A percentile compares a stretch with the other conserved stretches of the same genome.
Conservation (phyloP, 2,797 vertebrate species). For the Sylvilagus floridanus region DNA sequence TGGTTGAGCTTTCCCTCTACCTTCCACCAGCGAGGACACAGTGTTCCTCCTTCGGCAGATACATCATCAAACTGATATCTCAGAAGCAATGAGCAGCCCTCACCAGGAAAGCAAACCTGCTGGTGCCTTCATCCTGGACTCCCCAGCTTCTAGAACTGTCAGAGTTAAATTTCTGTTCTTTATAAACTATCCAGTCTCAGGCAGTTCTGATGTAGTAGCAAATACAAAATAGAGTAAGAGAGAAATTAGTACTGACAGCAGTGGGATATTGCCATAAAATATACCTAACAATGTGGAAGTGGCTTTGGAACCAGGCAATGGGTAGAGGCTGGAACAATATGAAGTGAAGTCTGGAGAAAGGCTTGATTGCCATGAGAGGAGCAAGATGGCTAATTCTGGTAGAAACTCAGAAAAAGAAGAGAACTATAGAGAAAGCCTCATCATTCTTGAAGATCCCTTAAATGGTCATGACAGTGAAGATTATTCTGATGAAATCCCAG, state of each 20-base stretch:
- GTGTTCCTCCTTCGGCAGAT: not conserved
- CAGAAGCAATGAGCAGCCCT: not conserved
- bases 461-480: not conserved
- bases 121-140: no score
- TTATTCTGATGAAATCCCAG: not conserved
- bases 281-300: not conserved
- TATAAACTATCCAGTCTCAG: not conserved
- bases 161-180: not conserved
- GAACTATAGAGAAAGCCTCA: not conserved
- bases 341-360: not conserved
- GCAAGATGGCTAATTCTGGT: not conserved
- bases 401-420: not conserved
- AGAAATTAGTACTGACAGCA: not conserved
- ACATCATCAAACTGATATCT: not conserved
- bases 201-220: not conserved
- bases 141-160: not conserved
- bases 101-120: not conserved
- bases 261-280: not conserved
- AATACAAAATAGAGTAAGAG: not conserved
- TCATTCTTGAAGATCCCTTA: not conserved
- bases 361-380: not conserved
- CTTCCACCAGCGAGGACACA: not conserved
- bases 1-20: no score
- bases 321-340: not conserved
- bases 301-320: not conserved